Evolutionary conservation across 2,888 invertebrate species (phyloP).

Genomic region (Trichopoda pennipes): DNA sequence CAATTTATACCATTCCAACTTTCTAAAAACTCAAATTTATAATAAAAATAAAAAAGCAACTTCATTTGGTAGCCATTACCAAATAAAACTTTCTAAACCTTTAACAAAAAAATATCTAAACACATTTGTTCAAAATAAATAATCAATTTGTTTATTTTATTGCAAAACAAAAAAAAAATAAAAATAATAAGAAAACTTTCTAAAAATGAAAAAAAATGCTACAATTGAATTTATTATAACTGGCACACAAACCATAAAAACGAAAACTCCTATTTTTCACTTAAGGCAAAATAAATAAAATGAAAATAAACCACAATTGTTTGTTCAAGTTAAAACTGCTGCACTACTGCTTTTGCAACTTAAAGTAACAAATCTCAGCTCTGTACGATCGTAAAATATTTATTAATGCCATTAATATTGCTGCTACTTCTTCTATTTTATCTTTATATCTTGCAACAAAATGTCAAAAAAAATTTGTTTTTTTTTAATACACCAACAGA

Average conservation of each 20-base stretch:
- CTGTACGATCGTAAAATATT: slow-evolving; percentile 21
- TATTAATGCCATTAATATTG: slow-evolving; percentile 23
- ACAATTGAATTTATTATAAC: slow-evolving; percentile 3
- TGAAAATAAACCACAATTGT: neutral
- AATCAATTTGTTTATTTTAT: slow-evolving; percentile 33
- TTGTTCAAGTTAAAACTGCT: neutral
- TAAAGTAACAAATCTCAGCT: slow-evolving; percentile 9
- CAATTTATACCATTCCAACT: slow-evolving; percentile 18
- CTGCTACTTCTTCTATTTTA: slow-evolving; percentile 3
- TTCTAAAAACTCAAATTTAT: slow-evolving; percentile 13
- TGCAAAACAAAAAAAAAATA: neutral
- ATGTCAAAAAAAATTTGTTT: no score
- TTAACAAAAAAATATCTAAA: neutral
- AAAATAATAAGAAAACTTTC: slow-evolving; percentile 39
- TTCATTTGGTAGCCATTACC: neutral
- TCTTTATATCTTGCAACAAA: slow-evolving; percentile 7
- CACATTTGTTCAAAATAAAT: neutral
- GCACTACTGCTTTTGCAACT: neutral
- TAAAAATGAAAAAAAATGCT: slow-evolving; percentile 24
- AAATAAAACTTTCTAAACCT: slow-evolving; percentile 46
- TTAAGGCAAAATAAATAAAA: slow-evolving; percentile 6
- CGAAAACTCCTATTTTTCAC: slow-evolving; percentile 23
- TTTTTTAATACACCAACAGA: no score
- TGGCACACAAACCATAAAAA: slow-evolving; percentile 14
- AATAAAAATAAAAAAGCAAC: neutral